These are phyloP conservation scores for Vollenhovia emeryi DNA, from an alignment of 1,140 invertebrate species.

Conservation along the genomic window DNA sequence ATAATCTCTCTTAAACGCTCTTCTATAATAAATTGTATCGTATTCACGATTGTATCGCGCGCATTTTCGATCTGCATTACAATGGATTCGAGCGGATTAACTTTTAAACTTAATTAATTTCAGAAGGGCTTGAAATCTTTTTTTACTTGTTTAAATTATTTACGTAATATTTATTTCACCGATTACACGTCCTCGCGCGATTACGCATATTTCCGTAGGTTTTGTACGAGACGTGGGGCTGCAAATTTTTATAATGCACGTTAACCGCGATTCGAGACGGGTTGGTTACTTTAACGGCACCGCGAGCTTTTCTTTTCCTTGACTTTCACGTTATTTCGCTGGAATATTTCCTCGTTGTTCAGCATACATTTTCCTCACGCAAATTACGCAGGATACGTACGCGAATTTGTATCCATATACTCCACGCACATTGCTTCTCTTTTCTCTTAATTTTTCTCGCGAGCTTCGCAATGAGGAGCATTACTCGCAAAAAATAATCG, in stretches of 20 bases:
- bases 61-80: neutral
- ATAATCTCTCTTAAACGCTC: conserved; percentile 1
- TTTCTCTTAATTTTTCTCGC: neutral
- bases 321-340: neutral
- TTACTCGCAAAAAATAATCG: neutral
- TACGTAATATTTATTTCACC: neutral
- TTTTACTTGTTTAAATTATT: neutral
- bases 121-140: neutral
- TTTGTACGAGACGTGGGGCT: neutral
- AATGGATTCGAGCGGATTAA: neutral
- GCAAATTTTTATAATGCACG: neutral
- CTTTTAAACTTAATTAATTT: conserved; percentile 18
- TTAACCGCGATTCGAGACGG: neutral
- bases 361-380: conserved; percentile 22
- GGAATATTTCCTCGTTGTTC: conserved; percentile 14
- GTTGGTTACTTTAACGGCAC: neutral
- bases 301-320: conserved; percentile 35
- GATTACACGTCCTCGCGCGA: neutral
- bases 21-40: neutral
- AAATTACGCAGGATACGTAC: neutral
- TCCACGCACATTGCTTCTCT: neutral
- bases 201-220: neutral
- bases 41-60: neutral
- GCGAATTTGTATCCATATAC: conserved; percentile 4
- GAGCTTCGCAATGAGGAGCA: neutral